Evolutionary conservation across 2,888 invertebrate genomes (phyloP), one percentile per base, ranked within the genome.

Genomic region (Acanthosoma haemorrhoidale): DNA sequence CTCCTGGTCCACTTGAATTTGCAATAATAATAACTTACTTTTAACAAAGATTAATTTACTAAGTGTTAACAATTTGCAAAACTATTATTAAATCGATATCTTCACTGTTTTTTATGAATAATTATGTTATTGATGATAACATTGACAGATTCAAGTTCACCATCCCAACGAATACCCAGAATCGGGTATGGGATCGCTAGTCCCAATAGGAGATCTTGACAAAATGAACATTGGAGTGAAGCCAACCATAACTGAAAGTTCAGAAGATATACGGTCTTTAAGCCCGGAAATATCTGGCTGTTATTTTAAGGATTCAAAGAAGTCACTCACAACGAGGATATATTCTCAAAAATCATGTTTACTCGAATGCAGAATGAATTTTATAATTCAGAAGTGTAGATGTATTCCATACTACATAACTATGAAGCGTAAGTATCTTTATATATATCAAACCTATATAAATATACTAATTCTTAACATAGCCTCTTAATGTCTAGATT

Each of bases 311-410:
- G 76, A 76, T 16, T 76, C 76, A 66, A 71, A 69, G 51, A 68
- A 69, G 13, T 72, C 75, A 36, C 66, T 69, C 15, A 67, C 76
- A 3, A 70, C 75, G 3, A 70, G 69, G 32, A 71, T 74, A 5
- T 77, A 76, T 64, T 75, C 76, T 0, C 74, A 75, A 66, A 73
- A 72, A 59, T 74, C 73, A n/a, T 77, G 77, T 60, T 73, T 76
- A 3, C 73, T 76, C 25, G 76, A 76, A 66, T 77, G 77, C 64
- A 70, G 77, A 29, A 73, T 77, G 57, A 60, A 74, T 15, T 75
- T 75, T 71, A 67, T 77, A 60, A 34, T 74, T 15, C 11, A 74
- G 59, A 71, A 73, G 60, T 77, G 77, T 25, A 71, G 72, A 5
- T 77, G 77, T 66, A 66, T 73, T 15, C 77, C 77, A 2, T 77